These are phyloP conservation scores for Nymphalis io DNA, from an alignment of 1,140 invertebrate genomes.

Conservation along the genomic window DNA sequence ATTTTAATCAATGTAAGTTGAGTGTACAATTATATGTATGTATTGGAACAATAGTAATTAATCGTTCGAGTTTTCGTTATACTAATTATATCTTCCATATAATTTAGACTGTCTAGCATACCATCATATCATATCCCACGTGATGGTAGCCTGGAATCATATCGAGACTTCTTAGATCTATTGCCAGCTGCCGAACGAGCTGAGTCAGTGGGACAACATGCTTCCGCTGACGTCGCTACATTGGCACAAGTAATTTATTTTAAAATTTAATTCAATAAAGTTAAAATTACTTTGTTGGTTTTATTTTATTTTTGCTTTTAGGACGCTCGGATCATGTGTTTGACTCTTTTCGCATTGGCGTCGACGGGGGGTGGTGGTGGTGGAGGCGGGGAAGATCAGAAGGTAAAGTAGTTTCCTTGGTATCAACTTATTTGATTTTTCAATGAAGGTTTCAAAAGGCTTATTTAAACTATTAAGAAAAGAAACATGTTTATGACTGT, in stretches of 20 bases:
- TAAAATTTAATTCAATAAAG: background rate
- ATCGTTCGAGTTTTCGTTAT: no score
- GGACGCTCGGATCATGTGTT: conserved; percentile 89
- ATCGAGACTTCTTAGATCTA: conserved; percentile 88
- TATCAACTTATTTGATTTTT: no score
- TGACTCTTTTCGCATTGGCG: conserved; percentile 91
- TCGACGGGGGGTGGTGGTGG: conserved; percentile 82
- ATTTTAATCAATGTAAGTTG: no score
- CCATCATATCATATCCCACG: conserved; percentile 89
- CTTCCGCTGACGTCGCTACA: conserved; percentile 95
- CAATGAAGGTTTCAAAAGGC: no score
- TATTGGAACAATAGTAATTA: no score
- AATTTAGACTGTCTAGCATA: conserved; percentile 82
- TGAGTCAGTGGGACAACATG: conserved; percentile 93
- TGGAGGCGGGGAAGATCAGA: conserved; percentile 85
- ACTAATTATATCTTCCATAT: no score
- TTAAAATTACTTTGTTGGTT: background rate
- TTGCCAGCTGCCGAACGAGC: conserved; percentile 89
- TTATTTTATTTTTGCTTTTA: conserved; percentile 40
- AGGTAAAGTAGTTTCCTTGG: conserved; percentile 79
- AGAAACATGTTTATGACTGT: no score
- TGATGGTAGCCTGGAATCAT: conserved; percentile 89
- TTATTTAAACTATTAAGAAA: no score
- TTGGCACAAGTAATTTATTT: conserved; percentile 64
- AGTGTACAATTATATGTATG: no score